Conservation (phyloP, 2,797 vertebrate genomes). For the Microcaecilia unicolor region DNA sequence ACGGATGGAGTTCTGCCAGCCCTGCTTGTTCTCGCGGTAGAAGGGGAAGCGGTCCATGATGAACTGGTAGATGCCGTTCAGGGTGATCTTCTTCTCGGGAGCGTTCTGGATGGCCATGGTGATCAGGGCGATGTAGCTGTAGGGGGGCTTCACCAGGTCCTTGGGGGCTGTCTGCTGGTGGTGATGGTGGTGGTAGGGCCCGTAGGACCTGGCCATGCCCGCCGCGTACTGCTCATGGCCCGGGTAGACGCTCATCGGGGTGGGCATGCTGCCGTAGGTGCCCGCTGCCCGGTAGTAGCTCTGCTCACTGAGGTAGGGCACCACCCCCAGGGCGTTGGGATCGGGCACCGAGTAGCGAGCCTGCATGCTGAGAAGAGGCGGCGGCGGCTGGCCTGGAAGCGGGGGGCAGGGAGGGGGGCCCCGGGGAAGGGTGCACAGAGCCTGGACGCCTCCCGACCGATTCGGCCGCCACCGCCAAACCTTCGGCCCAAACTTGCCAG, state of each 20-base stretch:
- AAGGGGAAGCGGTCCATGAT: constrained; percentile 72
- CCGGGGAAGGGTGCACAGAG: not conserved
- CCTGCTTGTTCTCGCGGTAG: constrained; percentile 65
- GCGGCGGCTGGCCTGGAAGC: not conserved
- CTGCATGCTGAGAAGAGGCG: constrained; percentile 46
- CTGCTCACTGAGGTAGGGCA: constrained; percentile 67
- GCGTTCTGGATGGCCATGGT: constrained; percentile 72
- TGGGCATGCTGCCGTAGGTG: constrained; percentile 56
- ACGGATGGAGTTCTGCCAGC: constrained; percentile 67
- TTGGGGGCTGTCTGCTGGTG: constrained; percentile 57
- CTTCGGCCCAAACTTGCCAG: constrained; percentile 42
- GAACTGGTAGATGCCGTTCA: constrained; percentile 71
- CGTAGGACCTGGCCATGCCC: constrained; percentile 60
- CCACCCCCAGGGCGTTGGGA: constrained; percentile 62
- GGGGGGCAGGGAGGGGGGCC: too few species aligned
- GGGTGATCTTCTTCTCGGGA: constrained; percentile 63
- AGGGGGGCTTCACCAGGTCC: constrained; percentile 67
- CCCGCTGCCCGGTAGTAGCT: constrained; percentile 63
- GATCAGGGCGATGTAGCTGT: constrained; percentile 70
- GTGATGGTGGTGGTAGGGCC: constrained; percentile 58
- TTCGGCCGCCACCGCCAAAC: not conserved
- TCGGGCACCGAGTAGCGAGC: constrained; percentile 66
- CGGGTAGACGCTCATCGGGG: constrained; percentile 61
- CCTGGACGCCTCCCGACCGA: too few species aligned
- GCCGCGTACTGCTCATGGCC: constrained; percentile 60